Base-by-base conservation (phyloP, 2,797 vertebrate species). In the Amblyopsis hoosieri region DNA sequence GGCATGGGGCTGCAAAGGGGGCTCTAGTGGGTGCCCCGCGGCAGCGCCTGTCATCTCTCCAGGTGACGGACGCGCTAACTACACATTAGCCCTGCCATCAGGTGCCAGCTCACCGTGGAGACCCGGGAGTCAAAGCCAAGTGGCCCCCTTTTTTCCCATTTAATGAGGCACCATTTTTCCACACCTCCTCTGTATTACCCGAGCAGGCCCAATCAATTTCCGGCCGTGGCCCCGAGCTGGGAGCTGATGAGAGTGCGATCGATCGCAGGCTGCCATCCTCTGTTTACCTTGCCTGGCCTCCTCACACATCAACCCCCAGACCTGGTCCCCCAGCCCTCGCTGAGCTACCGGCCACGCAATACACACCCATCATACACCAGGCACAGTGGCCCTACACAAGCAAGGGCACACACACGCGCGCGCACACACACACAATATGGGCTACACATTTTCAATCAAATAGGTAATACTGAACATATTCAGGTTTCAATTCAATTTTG, bases 201-300 rank as follows among this genome's bases (percentile, higher is more conserved):
- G 64, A 85, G 88, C 78, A 71, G 79, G 78, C 78, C 86, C 85
- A 89, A 92, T 92, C 92, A 93, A 92, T 93, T 92, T 92, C 87
- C 83, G 68, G 78, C 78, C 63, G 23, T 72, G 74, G 81, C 87
- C 87, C 85, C 59, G 76, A 83, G 89, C 88, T 89, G 81, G 84
- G 83, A 85, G 75, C 84, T 90, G 86, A 89, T 90, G 89, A 91
- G 82, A 84, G 81, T 74, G 70, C 73, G 82, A 93, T 93, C 90
- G 90, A 93, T 93, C 89, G 67, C 62, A 76, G 79, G 70, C 82
- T 82, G 81, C 62, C 62, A 69, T 84, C 69, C 73, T 80, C 82
- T 85, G 85, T 91, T 91, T 91, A 89, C 84, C 70, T 86, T 80
- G 73, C 69, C 76, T 1, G 45, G 68, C 64, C 73, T 69, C 65